Percentiles rank a stretch among this genome's conserved stretches.
Evolutionary conservation across 2,888 invertebrate species (phyloP).

Genomic region (Andricus quercusramuli): DNA sequence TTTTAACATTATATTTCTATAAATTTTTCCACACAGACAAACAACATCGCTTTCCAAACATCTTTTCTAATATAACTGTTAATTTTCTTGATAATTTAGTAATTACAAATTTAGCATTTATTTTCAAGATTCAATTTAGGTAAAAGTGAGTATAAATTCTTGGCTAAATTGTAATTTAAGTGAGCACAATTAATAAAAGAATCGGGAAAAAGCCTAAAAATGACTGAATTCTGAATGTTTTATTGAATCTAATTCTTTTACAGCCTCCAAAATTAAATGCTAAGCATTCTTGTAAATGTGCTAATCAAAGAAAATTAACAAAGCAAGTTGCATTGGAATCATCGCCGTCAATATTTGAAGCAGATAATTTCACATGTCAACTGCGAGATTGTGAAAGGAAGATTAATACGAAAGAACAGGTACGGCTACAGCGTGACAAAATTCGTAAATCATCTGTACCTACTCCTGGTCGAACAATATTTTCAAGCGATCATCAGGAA

Average conservation of each 20-base stretch:
- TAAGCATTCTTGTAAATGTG: conserved; percentile 77
- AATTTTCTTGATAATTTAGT: too few species aligned
- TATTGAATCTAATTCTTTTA: conserved; percentile 2
- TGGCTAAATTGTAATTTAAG: too few species aligned
- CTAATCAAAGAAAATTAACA: conserved; percentile 84
- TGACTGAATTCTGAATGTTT: too few species aligned
- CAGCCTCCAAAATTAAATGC: conserved; percentile 65
- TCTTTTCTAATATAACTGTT: too few species aligned
- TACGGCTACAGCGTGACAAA: conserved; percentile 80
- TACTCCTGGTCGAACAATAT: conserved; percentile 80
- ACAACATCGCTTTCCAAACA: too few species aligned
- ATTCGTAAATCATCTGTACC: conserved; percentile 77
- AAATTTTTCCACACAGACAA: too few species aligned
- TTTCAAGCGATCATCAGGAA: conserved; percentile 75
- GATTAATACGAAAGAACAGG: conserved; percentile 68
- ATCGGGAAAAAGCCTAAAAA: too few species aligned
- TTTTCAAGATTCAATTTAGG: too few species aligned
- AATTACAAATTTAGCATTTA: too few species aligned
- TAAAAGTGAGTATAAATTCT: too few species aligned
- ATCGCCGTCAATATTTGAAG: conserved; percentile 80
- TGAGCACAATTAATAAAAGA: too few species aligned
- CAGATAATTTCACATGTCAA: conserved; percentile 65
- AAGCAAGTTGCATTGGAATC: conserved; percentile 87
- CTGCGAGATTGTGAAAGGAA: conserved; percentile 68
- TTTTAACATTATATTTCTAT: too few species aligned